Evolutionary conservation across 2,113 vertebrate genomes (phyloP), one percentile per base, ranked within the genome.

Genomic region (Calidris pygmaea): DNA sequence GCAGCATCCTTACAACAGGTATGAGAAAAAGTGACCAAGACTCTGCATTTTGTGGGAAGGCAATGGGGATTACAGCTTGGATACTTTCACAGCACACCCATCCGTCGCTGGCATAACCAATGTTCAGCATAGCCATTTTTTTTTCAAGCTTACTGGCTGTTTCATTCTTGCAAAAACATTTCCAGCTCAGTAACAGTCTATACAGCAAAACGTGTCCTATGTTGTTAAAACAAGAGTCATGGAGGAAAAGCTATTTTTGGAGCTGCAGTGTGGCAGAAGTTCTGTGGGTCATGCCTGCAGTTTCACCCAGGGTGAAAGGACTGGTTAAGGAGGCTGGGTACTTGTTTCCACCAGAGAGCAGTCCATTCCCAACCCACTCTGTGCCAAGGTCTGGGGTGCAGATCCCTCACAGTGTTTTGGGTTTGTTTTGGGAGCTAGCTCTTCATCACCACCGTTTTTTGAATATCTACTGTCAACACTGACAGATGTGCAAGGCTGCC

Each of bases 401-500:
- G 89, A 74, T 72, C 32, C 29, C 50, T 87, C 74, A 13, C 15
- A 50, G 53, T 59, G 39, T 74, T 87, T 70, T 29, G 71, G 45
- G 81, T 76, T 82, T 66, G 39, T 34, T 30, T n/a, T 35, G 47
- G 84, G 92, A 4, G 0, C 15, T 43, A n/a, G n/a, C 12, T 94
- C 75, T 71, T 84, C 82, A 77, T 47, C 79, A 60, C 34, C 70
- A 37, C 39, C 75, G 50, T 47, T 72, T 91, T 90, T 37, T 66
- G 90, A 89, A 29, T 79, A 85, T 43, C 93, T 89, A 26, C 75
- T 93, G 63, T 95, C 74, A 87, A 34, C 1, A 4, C 47, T 80
- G 93, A 93, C 94, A 83, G 90, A 89, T 27, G 75, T 50, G 60
- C 53, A 74, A 78, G 37, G n/a, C 76, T 96, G 30, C 65, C 85